These are phyloP conservation scores for Anisognathus igniventris DNA, from an alignment of 2,797 vertebrate species.

Conservation along the genomic window DNA sequence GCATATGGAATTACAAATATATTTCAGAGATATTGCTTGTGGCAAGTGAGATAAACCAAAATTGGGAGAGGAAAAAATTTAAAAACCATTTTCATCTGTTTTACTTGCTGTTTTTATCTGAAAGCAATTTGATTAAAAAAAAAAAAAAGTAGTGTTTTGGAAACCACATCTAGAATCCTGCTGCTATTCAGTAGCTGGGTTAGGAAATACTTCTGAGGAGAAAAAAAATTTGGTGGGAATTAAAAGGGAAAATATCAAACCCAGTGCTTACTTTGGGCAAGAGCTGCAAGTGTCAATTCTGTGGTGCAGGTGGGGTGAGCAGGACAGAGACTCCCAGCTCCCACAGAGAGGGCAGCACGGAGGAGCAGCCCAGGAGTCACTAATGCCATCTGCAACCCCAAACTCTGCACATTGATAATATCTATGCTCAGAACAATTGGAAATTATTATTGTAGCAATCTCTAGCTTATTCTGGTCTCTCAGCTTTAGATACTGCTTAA, in stretches of 20 bases:
- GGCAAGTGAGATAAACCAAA: neutral
- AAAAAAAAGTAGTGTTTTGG: neutral
- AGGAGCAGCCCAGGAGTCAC: neutral
- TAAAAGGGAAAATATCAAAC: neutral
- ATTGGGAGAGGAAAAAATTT: rapidly evolving
- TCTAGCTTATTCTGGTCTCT: neutral
- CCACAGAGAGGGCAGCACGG: neutral
- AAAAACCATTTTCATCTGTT: neutral
- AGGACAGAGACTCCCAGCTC: neutral
- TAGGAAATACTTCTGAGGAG: neutral
- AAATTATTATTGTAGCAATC: neutral
- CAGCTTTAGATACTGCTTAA: neutral
- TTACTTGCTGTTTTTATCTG: neutral
- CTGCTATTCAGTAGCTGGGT: neutral
- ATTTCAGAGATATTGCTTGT: neutral
- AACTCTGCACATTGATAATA: neutral
- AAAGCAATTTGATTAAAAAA: neutral
- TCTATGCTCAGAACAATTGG: neutral
- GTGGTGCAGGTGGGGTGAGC: neutral
- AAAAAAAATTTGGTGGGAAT: neutral
- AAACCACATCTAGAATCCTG: neutral
- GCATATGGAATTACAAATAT: neutral
- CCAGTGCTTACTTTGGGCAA: neutral
- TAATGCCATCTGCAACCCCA: neutral
- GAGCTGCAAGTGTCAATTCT: rapidly evolving